Base-by-base conservation (phyloP, 2,113 vertebrate species). In the Tautogolabrus adspersus region DNA sequence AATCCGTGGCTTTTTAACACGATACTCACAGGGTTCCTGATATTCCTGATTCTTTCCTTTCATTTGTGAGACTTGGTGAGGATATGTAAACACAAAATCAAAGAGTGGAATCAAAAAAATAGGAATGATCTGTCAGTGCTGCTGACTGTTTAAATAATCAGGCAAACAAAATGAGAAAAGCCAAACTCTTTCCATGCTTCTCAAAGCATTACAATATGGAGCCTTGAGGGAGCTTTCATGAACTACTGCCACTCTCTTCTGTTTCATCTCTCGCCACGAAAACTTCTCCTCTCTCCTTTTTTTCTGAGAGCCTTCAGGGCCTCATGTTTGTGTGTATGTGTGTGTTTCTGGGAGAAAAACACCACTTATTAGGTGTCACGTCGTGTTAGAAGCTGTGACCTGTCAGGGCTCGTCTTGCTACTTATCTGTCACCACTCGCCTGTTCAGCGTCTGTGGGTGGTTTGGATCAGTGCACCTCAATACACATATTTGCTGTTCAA, bases 401-500 rank as follows among this genome's bases (percentile, higher is more conserved):
- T 88, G 91, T 90, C 79, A 40, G 70, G 85, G 83, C 89, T 78
- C 54, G 85, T 90, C 89, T 81, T 26, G 55, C 79, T 83, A 72
- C 85, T 88, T 88, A 87, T 88, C 93, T 83, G 87, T 94, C 90
- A 89, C 82, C 75, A 51, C 75, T 12, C 26, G 80, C 21, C 88
- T 88, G 85, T 79, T 88, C 84, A 79, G 84, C 49, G 86, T 93
- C 84, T 90, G 87, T 42, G 75, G 80, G 86, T 88, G 89, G 86
- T 81, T 89, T 70, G 65, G 57, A 87, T 70, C 61, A 40, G 61
- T 70, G 79, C 77, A 80, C 78, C 88, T 86, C 79, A 83, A 84
- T 77, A 82, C 87, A 86, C 91, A 87, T 92, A 85, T 88, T 91
- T 90, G 84, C 86, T 82, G 72, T 79, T 86, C 55, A 57, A 88